phyloP scores from a whole-genome alignment of 2,797 vertebrate species.

The Cyprinodon diabolis region DNA sequence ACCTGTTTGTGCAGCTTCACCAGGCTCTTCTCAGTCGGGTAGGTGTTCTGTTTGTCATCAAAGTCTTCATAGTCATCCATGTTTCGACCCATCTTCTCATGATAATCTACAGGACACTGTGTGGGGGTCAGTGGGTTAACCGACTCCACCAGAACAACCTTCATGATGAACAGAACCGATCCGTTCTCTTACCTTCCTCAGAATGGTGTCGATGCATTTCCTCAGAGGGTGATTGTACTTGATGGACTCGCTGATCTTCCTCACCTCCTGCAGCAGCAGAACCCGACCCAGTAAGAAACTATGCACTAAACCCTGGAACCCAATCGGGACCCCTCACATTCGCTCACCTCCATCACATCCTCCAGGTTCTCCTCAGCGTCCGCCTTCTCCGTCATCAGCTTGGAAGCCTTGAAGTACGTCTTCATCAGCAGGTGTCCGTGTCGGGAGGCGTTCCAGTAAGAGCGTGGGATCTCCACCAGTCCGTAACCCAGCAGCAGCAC shows the following conservation, averaged over 20 bases:
- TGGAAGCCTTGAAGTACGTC: constrained; percentile 97
- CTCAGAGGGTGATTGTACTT: constrained; percentile 97
- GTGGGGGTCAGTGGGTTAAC: background rate
- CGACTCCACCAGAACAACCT: background rate
- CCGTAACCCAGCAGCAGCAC: constrained; percentile 94
- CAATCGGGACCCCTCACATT: background rate
- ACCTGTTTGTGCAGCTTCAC: constrained; percentile 98
- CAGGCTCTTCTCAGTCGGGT: constrained; percentile 92
- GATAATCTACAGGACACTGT: constrained; percentile 94
- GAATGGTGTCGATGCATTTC: constrained; percentile 93
- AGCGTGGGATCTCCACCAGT: constrained; percentile 95
- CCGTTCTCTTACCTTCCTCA: constrained; percentile 86
- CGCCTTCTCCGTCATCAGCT: constrained; percentile 96
- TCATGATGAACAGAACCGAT: background rate
- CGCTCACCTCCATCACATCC: constrained; percentile 93
- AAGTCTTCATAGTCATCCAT: constrained; percentile 99
- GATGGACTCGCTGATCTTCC: constrained; percentile 93
- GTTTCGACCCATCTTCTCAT: constrained; percentile 97
- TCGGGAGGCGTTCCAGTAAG: constrained; percentile 92
- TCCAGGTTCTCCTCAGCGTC: constrained; percentile 97
- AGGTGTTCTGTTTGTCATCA: constrained; percentile 92
- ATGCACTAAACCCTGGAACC: background rate
- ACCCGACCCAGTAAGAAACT: constrained; percentile 12
- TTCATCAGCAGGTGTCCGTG: constrained; percentile 92
- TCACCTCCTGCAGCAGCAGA: constrained; percentile 86